Percentiles rank a stretch among this genome's conserved stretches.
Evolutionary conservation across 2,797 vertebrate species (phyloP).

Genomic region (Avahi laniger): DNA sequence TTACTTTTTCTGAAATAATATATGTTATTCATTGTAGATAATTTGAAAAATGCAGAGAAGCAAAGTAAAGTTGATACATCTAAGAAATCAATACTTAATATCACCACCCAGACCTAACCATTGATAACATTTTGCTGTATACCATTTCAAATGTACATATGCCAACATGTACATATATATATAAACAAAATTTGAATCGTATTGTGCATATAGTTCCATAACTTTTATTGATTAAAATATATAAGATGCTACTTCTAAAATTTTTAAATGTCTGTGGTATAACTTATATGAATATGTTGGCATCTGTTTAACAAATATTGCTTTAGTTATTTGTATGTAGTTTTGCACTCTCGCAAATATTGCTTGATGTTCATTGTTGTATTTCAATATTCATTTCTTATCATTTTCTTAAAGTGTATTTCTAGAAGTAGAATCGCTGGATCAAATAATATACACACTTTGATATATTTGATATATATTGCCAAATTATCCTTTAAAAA

Average conservation of each 20-base stretch:
- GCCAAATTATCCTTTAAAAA: background rate
- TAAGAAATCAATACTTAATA: background rate
- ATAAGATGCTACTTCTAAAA: background rate
- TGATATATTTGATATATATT: background rate
- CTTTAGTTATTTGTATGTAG: background rate
- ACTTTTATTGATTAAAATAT: background rate
- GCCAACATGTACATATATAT: background rate
- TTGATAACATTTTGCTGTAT: background rate
- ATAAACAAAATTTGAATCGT: background rate
- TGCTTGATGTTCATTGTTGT: background rate
- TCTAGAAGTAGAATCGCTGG: background rate
- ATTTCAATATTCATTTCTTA: background rate
- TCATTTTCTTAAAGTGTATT: background rate
- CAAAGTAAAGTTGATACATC: background rate
- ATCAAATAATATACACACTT: background rate
- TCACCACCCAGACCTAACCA: background rate
- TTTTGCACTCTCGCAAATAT: background rate
- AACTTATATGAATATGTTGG: background rate
- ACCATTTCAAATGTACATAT: background rate
- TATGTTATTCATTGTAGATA: background rate
- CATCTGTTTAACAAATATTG: background rate
- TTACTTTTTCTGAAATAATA: constrained; percentile 23
- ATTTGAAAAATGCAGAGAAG: constrained; percentile 16
- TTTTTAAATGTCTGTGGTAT: background rate
- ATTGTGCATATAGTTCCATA: background rate